Conservation (phyloP, 2,888 invertebrate species). For the Leucophenga maculata region DNA sequence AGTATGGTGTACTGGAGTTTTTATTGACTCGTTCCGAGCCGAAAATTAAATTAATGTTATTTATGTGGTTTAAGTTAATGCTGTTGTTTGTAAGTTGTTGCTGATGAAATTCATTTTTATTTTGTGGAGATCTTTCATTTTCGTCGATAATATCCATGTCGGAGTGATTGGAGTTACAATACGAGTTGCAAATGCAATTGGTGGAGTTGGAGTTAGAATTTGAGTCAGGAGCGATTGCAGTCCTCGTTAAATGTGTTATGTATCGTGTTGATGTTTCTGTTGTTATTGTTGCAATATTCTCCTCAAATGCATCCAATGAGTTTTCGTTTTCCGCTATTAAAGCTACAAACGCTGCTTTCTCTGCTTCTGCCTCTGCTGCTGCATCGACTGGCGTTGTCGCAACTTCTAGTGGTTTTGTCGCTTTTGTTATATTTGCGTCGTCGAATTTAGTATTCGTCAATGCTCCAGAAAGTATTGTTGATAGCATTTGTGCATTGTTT, state of each 20-base stretch:
- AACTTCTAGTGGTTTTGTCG: conserved; percentile 37
- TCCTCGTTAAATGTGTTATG: conserved; percentile 45
- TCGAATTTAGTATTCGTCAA: conserved; percentile 34
- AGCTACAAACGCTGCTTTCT: background rate
- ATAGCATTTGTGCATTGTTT: conserved; percentile 42
- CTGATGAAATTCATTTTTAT: conserved; percentile 21
- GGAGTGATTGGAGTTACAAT: conserved; percentile 4
- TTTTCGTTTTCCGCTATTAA: background rate
- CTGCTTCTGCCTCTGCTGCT: conserved; percentile 25
- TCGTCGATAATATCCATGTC: conserved; percentile 25
- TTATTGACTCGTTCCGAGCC: conserved; percentile 93
- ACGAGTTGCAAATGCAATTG: conserved; percentile 24
- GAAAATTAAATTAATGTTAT: conserved; percentile 76
- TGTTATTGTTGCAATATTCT: conserved; percentile 7
- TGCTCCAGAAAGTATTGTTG: conserved; percentile 31
- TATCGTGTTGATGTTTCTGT: background rate
- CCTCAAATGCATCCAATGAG: background rate
- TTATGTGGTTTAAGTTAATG: background rate
- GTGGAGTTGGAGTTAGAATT: conserved; percentile 27
- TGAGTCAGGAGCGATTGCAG: conserved; percentile 15
- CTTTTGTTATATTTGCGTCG: conserved; percentile 12
- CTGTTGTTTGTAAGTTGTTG: too few relatives aligned
- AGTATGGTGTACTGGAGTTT: conserved; percentile 94
- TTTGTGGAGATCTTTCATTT: conserved; percentile 50
- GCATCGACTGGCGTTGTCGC: conserved; percentile 37